These are phyloP conservation scores for Masnerella sp. DNA, from an alignment of 2,888 invertebrate species.

Conservation along the genomic window DNA sequence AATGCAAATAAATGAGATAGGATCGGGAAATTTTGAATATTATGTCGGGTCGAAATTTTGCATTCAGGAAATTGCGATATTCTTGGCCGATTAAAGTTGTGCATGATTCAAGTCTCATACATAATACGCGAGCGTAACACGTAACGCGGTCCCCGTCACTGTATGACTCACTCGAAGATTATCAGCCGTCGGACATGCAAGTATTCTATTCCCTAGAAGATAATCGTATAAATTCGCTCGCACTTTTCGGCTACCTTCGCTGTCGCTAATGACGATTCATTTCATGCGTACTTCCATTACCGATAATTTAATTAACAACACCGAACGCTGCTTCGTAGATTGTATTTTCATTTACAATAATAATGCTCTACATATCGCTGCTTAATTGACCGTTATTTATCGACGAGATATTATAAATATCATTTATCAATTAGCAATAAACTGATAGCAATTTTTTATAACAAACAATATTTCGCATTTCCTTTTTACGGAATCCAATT, in stretches of 20 bases:
- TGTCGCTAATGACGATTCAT: slow-evolving; percentile 24
- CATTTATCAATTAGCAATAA: slow-evolving; percentile 20
- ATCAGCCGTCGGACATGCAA: slow-evolving; percentile 51
- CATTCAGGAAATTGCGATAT: slow-evolving; percentile 61
- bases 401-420: slow-evolving; percentile 10
- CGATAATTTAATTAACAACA: slow-evolving; percentile 14
- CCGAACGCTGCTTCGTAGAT: background rate
- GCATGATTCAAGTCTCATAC: slow-evolving; percentile 56
- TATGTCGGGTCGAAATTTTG: slow-evolving; percentile 49
- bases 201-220: slow-evolving; percentile 46
- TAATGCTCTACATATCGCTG: background rate
- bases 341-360: slow-evolving; percentile 21
- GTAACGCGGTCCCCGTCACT: slow-evolving; percentile 54
- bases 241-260: slow-evolving; percentile 8
- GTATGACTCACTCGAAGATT: slow-evolving; percentile 57
- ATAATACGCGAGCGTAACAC: slow-evolving; percentile 54
- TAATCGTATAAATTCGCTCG: slow-evolving; percentile 19
- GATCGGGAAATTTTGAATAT: slow-evolving; percentile 54
- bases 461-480: too few species aligned
- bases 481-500: too few species aligned
- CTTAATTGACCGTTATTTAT: slow-evolving; percentile 23
- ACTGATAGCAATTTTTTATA: background rate
- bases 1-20: slow-evolving; percentile 49
- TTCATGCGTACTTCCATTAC: slow-evolving; percentile 10
- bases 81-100: slow-evolving; percentile 56